Evolutionary conservation across 2,113 vertebrate species (phyloP).

Genomic region (Tupaia chinensis): DNA sequence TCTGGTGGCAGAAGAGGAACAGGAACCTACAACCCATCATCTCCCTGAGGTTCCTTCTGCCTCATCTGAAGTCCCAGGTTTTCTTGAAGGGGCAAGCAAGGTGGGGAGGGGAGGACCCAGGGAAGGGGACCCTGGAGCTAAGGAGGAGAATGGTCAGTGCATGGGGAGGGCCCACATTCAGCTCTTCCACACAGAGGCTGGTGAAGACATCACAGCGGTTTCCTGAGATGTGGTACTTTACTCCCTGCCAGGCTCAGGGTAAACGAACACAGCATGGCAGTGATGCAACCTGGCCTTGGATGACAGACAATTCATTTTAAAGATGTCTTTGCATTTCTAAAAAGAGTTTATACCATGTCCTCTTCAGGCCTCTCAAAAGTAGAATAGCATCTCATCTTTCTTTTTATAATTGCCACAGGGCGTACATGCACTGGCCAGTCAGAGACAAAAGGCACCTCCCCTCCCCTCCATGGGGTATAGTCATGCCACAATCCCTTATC

Average conservation of each 20-base stretch:
- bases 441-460: too few relatives aligned
- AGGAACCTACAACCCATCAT: fast-evolving
- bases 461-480: too few relatives aligned
- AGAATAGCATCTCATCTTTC: background rate
- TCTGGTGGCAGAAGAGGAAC: background rate
- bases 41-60: background rate
- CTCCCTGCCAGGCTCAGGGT: background rate
- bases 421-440: too few relatives aligned
- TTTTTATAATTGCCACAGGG: background rate
- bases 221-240: too few relatives aligned
- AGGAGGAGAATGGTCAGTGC: too few relatives aligned
- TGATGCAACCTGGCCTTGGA: background rate
- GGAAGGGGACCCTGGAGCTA: background rate
- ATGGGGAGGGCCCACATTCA: background rate
- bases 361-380: conserved; percentile 11
- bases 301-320: conserved; percentile 44
- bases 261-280: background rate
- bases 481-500: too few relatives aligned
- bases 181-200: fast-evolving
- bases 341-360: background rate
- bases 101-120: fast-evolving
- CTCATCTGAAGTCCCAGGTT: background rate
- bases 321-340: conserved; percentile 19
- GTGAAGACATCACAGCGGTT: background rate
- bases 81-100: background rate